phyloP scores from a whole-genome alignment of 1,140 invertebrate genomes.

The Drosophila arizonae region DNA sequence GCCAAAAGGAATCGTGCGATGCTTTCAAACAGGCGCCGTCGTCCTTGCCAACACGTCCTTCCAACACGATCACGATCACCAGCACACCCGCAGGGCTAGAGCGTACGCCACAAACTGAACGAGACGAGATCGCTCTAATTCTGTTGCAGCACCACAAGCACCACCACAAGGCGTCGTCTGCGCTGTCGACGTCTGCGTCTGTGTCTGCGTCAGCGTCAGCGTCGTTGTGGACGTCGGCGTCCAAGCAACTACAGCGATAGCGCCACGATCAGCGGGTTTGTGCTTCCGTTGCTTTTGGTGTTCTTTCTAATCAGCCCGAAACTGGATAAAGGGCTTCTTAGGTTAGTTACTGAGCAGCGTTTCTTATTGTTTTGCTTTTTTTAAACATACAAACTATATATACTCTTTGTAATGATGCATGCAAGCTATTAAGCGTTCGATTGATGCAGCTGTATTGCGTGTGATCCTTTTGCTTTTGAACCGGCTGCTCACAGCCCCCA shows the following conservation, averaged over 20 bases:
- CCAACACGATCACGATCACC: slow-evolving; percentile 36
- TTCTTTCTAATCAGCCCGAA: slow-evolving; percentile 25
- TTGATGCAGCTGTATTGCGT: neutral
- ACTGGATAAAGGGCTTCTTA: slow-evolving; percentile 41
- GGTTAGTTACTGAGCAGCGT: slow-evolving; percentile 3
- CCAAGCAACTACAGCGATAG: slow-evolving; percentile 31
- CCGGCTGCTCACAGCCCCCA: slow-evolving; percentile 46
- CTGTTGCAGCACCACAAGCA: slow-evolving; percentile 51
- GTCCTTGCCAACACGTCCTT: slow-evolving; percentile 25
- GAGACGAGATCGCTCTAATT: slow-evolving; percentile 72
- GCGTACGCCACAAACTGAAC: slow-evolving; percentile 75
- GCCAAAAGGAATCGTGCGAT: slow-evolving; percentile 42
- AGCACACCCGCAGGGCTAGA: slow-evolving; percentile 72
- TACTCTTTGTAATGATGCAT: too few relatives aligned
- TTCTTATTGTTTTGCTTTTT: neutral
- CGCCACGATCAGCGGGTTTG: slow-evolving; percentile 33
- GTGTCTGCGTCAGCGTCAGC: neutral
- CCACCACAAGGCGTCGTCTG: slow-evolving; percentile 36
- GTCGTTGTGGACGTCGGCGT: slow-evolving; percentile 11
- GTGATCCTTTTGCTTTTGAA: slow-evolving; percentile 43
- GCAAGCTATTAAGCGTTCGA: neutral
- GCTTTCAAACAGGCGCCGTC: slow-evolving; percentile 7
- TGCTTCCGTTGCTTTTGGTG: slow-evolving; percentile 35
- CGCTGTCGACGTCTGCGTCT: slow-evolving; percentile 1
- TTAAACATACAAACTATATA: neutral